Base-by-base conservation (phyloP, 1,140 invertebrate genomes). In the Delia radicum region DNA sequence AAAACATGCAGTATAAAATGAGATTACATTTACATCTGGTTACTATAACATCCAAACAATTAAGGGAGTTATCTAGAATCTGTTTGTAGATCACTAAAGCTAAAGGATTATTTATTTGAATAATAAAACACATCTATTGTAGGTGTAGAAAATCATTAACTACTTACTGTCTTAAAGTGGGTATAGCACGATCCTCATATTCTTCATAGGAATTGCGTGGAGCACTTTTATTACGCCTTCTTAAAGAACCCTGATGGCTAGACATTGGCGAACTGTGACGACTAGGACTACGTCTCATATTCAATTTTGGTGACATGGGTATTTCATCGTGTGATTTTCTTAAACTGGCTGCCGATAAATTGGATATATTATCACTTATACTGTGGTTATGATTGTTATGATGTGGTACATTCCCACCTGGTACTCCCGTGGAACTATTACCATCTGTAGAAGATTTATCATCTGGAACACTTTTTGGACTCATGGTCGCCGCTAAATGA, bases 131-230 rank as follows among this genome's bases (percentile, higher is more conserved):
- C 63, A 73, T 73, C 27, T 21, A 73, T 42, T 26, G 6, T n/a
- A n/a, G n/a, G 10, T 8, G 12, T 42, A 42, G 37, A 42, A 10
- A 55, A 75, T n/a, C 27, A 8, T 13, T 7, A 55, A 13, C 27
- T 48, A 89, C 90, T 90, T 88, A 94, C 93, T 94, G 93, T 85
- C 93, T 91, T 8, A 95, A 86, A 26, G 94, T 93, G 28, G 95
- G 95, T 77, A 96, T 89, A 0, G 93, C 90, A 76, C 94, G 88
- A 80, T 96, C 94, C 82, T 96, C 95, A 81, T 96, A 95, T 48
- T 94, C 93, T 85, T 94, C 94, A 80, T 94, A 95, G 8, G 92
- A 94, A n/a, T 91, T 93, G 74, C 92, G 90, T 1, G 90, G 87
- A 1, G 92, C 92, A 27, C 92, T 93, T 86, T 93, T 93, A 71